phyloP scores from a whole-genome alignment of 2,113 vertebrate genomes.

The Aythya baeri region DNA sequence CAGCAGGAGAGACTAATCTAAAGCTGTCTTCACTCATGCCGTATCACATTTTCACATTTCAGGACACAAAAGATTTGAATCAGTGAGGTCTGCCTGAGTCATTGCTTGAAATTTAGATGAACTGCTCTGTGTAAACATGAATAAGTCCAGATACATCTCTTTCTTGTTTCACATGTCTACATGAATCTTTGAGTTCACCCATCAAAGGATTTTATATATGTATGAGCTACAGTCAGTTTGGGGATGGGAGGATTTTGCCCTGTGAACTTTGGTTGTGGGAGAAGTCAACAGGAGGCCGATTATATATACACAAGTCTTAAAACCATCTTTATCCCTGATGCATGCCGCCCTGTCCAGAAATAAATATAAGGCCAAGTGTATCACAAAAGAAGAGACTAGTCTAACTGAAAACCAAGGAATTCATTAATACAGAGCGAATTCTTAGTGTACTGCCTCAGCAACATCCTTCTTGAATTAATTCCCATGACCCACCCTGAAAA shows the following conservation, averaged over 20 bases:
- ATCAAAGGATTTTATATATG: conserved; percentile 40
- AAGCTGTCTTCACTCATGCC: not conserved
- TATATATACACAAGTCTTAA: not conserved
- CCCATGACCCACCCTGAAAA: not conserved
- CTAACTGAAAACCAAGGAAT: not conserved
- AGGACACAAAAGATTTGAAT: not conserved
- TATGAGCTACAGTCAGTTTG: not conserved
- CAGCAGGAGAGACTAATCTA: not conserved
- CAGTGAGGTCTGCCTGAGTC: not conserved
- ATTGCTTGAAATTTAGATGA: conserved; percentile 1
- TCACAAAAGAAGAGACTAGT: not conserved
- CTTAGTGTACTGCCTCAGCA: not conserved
- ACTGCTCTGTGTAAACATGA: conserved; percentile 19
- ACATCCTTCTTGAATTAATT: not conserved
- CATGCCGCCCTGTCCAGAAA: not conserved
- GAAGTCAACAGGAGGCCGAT: not conserved
- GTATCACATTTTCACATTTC: not conserved
- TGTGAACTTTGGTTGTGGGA: not conserved
- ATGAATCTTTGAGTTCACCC: conserved; percentile 26
- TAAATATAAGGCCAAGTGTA: not conserved
- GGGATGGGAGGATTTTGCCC: not conserved
- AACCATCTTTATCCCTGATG: not conserved
- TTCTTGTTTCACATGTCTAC: not conserved
- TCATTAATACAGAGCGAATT: not conserved
- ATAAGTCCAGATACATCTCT: not conserved